Percentiles rank a stretch among this genome's conserved stretches.
phyloP scores from a whole-genome alignment of 2,888 invertebrate genomes.

The Ferdinandea cuprea region DNA sequence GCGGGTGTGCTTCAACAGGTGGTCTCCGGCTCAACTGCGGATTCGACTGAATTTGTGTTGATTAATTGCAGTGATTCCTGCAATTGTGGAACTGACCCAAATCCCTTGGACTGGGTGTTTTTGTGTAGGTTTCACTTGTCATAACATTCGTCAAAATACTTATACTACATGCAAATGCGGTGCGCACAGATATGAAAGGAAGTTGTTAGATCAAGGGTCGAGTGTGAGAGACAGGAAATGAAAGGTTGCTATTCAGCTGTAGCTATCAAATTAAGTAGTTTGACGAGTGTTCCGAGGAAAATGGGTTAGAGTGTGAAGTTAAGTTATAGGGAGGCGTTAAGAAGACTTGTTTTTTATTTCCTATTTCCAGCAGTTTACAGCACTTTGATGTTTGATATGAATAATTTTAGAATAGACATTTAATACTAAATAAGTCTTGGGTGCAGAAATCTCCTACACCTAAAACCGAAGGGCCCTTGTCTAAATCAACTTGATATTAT shows the following conservation, averaged over 20 bases:
- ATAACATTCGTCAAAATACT: conserved; percentile 15
- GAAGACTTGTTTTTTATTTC: no score
- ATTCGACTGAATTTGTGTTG: conserved; percentile 36
- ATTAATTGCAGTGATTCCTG: conserved; percentile 42
- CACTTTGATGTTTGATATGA: no score
- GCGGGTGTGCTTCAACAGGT: conserved; percentile 49
- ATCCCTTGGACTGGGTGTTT: conserved; percentile 15
- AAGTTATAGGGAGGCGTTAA: no score
- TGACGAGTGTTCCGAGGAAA: no score
- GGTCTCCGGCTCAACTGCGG: conserved; percentile 37
- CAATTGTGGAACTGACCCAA: conserved; percentile 40
- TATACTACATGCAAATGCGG: not conserved
- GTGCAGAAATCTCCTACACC: no score
- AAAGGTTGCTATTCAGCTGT: not conserved
- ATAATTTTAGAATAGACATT: no score
- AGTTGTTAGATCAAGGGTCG: conserved; percentile 42
- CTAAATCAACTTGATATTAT: no score
- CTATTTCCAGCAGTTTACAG: no score
- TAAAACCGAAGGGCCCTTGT: no score
- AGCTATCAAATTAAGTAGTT: no score
- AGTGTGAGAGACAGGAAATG: conserved; percentile 7
- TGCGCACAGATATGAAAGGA: not conserved
- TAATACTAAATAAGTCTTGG: no score
- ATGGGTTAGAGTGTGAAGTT: no score
- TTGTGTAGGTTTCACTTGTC: conserved; percentile 20